These are phyloP conservation scores for Oithona nana DNA, from an alignment of 2,888 invertebrate genomes.

Conservation along the genomic window DNA sequence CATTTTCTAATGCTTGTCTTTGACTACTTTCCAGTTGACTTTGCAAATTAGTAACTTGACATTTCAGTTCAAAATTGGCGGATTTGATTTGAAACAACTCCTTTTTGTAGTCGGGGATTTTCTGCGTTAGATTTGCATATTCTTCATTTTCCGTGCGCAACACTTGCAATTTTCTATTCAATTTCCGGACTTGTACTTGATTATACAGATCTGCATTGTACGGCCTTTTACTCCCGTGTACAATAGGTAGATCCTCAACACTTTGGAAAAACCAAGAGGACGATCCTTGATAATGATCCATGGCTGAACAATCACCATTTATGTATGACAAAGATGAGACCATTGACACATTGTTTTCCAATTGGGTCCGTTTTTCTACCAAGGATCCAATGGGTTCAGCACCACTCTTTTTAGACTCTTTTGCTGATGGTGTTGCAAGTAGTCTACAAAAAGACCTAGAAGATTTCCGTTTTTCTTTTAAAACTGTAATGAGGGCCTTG, in stretches of 20 bases:
- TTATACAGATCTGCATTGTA: neutral
- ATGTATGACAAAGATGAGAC: too few relatives aligned
- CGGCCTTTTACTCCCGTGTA: neutral
- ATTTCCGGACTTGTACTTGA: neutral
- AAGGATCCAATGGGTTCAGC: too few relatives aligned
- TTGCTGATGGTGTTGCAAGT: too few relatives aligned
- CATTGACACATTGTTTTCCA: too few relatives aligned
- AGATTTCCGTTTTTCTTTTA: too few relatives aligned
- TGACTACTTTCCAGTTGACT: neutral
- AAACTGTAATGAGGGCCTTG: neutral
- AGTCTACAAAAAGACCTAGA: neutral
- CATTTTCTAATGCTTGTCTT: neutral
- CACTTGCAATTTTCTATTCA: neutral
- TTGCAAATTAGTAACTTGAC: neutral
- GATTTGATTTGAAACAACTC: neutral
- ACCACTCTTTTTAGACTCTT: too few relatives aligned
- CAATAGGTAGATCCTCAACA: neutral
- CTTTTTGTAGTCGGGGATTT: neutral
- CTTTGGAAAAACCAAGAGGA: neutral
- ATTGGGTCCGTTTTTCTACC: too few relatives aligned
- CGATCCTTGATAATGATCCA: too few relatives aligned
- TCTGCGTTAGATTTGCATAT: neutral
- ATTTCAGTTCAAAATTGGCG: neutral
- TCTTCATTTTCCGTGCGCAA: neutral
- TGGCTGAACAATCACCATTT: too few relatives aligned